Base-by-base conservation (phyloP, 2,113 vertebrate species). In the Larimichthys polyactis region DNA sequence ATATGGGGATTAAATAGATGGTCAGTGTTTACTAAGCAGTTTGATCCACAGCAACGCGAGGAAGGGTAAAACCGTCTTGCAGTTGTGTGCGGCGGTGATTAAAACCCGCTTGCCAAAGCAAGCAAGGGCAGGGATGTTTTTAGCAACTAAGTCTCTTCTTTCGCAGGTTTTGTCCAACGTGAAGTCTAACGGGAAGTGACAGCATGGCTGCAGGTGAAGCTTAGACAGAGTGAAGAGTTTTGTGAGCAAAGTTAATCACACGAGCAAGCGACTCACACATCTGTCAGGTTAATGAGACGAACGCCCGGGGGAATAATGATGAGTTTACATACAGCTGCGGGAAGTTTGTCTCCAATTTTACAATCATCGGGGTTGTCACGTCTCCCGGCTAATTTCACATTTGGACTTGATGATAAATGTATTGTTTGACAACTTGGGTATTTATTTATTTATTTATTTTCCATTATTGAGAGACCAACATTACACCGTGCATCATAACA, bases 261-360 rank as follows among this genome's bases (percentile, higher is more conserved):
- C 0, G 79, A 95, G 89, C 85, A 71, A 71, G 91, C 81, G 78
- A 87, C 92, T 96, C 95, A 92, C 94, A 95, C 96, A 95, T 96
- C 95, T 96, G 96, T 96, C 96, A 96, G 95, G 96, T 94, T 96
- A 98, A 98, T 96, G 96, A 97, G 95, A 91, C 95, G 93, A 93
- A 95, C 90, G 94, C 95, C 95, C 86, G 90, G 89, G 93, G 94
- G 95, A 96, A 95, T 96, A 96, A 97, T 96, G 95, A 96, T 90
- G 94, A 95, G 95, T 97, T 96, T 96, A 95, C 95, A 96, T 93
- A 95, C 90, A 95, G 95, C 96, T 96, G 94, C 94, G 91, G 96
- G 96, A 96, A 95, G 94, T 94, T 94, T 94, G 92, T 95, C 92
- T 96, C 93, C 91, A 95, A 94, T 96, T 96, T 96, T 95, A 95